Base-by-base conservation (phyloP, 1,140 invertebrate species). In the Dryas iulia region DNA sequence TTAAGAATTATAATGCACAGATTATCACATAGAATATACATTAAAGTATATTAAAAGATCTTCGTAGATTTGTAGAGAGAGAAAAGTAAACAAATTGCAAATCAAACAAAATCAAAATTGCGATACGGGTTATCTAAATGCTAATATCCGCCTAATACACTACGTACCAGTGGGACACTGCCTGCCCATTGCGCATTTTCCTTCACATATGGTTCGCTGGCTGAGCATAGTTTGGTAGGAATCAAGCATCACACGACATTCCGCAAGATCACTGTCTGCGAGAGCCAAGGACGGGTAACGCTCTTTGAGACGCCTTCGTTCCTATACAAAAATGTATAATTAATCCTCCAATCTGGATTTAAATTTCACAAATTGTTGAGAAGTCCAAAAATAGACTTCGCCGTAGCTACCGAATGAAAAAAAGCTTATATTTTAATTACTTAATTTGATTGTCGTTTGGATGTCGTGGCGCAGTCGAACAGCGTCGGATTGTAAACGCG, bases 191-290 rank as follows among this genome's bases (percentile, higher is more conserved):
- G 95, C 93, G 85, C 97, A 98, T 81, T 96, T 95, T 30, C 96
- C 96, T 83, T 97, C 96, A 89, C 97, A 98, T 71, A 97, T 96
- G 75, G 96, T 95, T 30, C 94, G 92, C 25, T 96, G 94, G 64
- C 94, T 93, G 5, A 97, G 92, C 77, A 97, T 93, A 58, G 95
- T 95, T 80, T 97, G 95, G 83, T 97, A 98, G 66, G 95, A 96
- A 74, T 95, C 94, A 23, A 98, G 92, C 82, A 97, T 96, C 3
- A 94, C 83, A 8, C 93, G 93, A 72, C 97, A 98, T 63, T 96
- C 94, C 28, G 95, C 94, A 52, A 96, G 94, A 83, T 98, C 97
- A 39, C 93, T 93, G 71, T 95, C 93, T 3, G 94, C 91, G 39
- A 97, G 90, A 1, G 96, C 95, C 57, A 96, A 92, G 58, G 95